Base-by-base conservation (phyloP, 2,888 invertebrate genomes). In the Notocelia uddmanniana region DNA sequence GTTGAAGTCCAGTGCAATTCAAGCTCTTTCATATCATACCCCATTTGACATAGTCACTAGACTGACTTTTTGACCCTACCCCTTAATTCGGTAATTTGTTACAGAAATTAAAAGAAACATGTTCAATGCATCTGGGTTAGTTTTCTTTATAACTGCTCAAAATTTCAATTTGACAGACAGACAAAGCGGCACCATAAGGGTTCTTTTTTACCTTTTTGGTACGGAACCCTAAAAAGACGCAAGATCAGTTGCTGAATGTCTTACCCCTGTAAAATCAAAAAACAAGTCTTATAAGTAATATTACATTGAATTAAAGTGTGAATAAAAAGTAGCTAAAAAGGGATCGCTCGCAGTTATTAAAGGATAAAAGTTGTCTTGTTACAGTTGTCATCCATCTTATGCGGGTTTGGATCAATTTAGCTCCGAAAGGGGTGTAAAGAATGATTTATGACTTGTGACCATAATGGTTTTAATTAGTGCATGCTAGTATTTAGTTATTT, bases 401-500 rank as follows among this genome's bases (percentile, higher is more conserved):
- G 81, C 83, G 81, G 80, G 80, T 81, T 89, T 84, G 87, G 89
- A 87, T 90, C 92, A 91, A 92, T 92, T 91, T 89, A 85, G 80
- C 80, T 80, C 79, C 83, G 81, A 87, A 88, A 88, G 85, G 90
- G 90, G 86, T 87, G 83, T 88, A 89, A 88, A 90, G 85, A 79
- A 86, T 90, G 92, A 92, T 92, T 90, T 91, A 92, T 88, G 76
- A 78, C 79, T 74, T 58, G 73, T 79, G 68, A 77, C 82, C 80
- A 88, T 90, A 91, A 92, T 91, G 89, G 85, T 84, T 87, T 89
- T 89, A 91, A 91, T 91, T 90, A 90, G 81, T 85, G 83, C 64
- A 50, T 68, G 63, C 83, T 89, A 87, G 52, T 59, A 55, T 66
- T 67, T 67, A 71, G 66, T 67, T 71, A 71, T 55, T 68, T 41